Percentiles rank a stretch among this genome's conserved stretches.
These are phyloP conservation scores for Pomacea maculata DNA, from an alignment of 1,140 invertebrate genomes.

Conservation along the genomic window DNA sequence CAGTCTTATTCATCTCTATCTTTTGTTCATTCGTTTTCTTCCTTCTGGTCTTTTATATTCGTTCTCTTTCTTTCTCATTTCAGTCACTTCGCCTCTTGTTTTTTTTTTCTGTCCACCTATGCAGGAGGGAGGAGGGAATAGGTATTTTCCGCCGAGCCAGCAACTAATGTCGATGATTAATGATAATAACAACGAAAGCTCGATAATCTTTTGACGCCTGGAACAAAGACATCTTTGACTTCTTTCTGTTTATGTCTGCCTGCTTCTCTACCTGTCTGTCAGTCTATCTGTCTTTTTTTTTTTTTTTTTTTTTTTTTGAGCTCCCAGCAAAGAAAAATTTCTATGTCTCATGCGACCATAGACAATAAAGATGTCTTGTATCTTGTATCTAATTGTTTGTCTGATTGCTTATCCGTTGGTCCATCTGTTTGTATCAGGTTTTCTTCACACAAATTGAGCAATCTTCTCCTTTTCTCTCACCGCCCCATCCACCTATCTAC, in stretches of 20 bases:
- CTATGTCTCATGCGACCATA: too few species aligned
- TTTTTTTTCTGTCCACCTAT: background rate
- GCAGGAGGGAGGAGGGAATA: too few species aligned
- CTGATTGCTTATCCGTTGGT: background rate
- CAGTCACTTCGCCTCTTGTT: background rate
- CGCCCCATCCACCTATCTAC: background rate
- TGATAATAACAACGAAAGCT: too few species aligned
- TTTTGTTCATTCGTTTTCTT: background rate
- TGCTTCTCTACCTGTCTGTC: constrained; percentile 5
- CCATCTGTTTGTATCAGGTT: background rate
- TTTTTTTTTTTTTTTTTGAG: too few species aligned
- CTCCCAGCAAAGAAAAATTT: too few species aligned
- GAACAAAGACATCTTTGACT: background rate
- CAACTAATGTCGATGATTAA: too few species aligned
- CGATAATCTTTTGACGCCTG: too few species aligned
- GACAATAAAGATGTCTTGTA: too few species aligned
- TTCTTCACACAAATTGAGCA: background rate
- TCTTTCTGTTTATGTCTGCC: background rate
- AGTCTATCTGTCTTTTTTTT: background rate
- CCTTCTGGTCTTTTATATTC: background rate
- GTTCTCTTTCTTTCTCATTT: background rate
- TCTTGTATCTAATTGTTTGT: background rate
- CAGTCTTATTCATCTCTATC: background rate
- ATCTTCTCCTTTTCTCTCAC: constrained; percentile 3
- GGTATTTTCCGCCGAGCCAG: too few species aligned